Evolutionary conservation across 1,140 invertebrate genomes (phyloP), one percentile per base, ranked within the genome.

Genomic region (Heterodera carotae): DNA sequence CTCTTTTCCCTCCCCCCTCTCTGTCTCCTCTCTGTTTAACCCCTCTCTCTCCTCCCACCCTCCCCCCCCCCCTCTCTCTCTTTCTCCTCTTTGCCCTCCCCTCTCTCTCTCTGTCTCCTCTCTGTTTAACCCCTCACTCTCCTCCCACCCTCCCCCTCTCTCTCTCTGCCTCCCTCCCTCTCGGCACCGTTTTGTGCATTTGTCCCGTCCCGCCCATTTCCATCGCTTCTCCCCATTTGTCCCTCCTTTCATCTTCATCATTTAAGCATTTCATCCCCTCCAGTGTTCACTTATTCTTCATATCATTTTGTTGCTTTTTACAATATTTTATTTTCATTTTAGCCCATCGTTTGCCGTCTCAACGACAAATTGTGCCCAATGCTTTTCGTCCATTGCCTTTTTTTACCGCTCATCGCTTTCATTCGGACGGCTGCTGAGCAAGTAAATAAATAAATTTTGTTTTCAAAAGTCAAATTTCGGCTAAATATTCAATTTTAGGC

Each of bases 381-480:
- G 48, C 48, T 5, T 22, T 56, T 56, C 48, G 5, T 56, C 22
- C 48, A 22, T 56, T 56, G 48, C 48, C 22, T 56, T 71, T 43
- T 39, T 22, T 25, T 48, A 31, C 2, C 22, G 18, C 34, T 2
- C n/a, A 71, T 71, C 53, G 29, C 53, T 27, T 69, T 18, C 39
- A 48, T n/a, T 71, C 25, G 12, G 48, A 18, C 48, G 15, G 48
- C 25, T 33, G 69, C 29, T 43, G 10, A 18, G 6, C 29, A 6
- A 18, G 43, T 36, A 22, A 48, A 53, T 15, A 39, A 36, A 36
- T 33, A 43, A 69, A 69, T 43, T 43, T 29, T 34, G 27, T 8
- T 43, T 22, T 53, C n/a, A 69, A 69, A 69, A 69, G 6, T 43
- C 6, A 43, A 69, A 29, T 69, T 34, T 69, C n/a, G n/a, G 8